Conservation (phyloP, 2,797 vertebrate species). For the Hapalemur alaotrensis region DNA sequence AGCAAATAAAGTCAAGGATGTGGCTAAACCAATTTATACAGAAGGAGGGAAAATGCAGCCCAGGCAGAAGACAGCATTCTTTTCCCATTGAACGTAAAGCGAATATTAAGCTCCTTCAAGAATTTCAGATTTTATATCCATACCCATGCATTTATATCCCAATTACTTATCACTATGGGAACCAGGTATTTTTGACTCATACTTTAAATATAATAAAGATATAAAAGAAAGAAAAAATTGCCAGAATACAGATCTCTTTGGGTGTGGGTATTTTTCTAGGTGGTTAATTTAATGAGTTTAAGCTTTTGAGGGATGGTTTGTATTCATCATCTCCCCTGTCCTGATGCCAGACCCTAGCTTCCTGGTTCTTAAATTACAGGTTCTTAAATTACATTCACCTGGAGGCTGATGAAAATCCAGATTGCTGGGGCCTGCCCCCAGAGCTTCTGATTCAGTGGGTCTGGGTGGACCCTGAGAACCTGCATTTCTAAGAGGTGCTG, state of each 20-base stretch:
- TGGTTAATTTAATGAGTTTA: background rate
- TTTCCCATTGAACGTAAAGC: background rate
- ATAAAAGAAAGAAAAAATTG: background rate
- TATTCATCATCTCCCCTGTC: rapidly evolving
- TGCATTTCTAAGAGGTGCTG: background rate
- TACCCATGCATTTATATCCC: background rate
- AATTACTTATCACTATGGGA: conserved; percentile 36
- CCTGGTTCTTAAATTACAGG: background rate
- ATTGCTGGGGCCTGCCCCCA: no score
- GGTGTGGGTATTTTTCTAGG: background rate
- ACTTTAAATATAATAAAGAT: conserved; percentile 19
- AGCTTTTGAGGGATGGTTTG: background rate
- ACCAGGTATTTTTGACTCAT: conserved; percentile 39
- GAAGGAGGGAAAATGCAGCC: background rate
- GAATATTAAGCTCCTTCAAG: background rate
- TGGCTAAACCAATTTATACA: background rate
- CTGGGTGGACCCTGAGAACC: background rate
- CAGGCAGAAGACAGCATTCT: background rate
- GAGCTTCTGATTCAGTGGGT: background rate
- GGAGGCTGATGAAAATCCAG: background rate
- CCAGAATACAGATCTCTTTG: background rate
- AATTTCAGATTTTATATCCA: background rate
- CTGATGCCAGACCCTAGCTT: no score
- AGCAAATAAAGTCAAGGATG: background rate
- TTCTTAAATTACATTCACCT: background rate